phyloP scores from a whole-genome alignment of 2,113 vertebrate genomes.

The Ictalurus punctatus region DNA sequence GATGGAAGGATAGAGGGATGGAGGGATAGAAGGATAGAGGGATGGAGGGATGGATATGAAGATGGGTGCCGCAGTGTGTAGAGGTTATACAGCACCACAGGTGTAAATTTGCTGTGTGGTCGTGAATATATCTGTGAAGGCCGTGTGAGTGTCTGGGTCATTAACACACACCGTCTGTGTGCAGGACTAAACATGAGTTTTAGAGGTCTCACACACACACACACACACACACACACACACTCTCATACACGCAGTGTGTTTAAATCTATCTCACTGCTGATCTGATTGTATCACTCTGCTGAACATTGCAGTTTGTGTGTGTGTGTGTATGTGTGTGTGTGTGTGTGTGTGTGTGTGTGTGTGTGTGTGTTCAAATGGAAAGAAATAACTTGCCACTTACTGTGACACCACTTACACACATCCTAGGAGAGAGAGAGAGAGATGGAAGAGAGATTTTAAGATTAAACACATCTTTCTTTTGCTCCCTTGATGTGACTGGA shows the following conservation, averaged over 20 bases:
- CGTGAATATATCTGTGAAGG: conserved; percentile 29
- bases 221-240: conserved; percentile 6
- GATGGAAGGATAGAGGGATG: background rate
- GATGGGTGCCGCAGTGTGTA: background rate
- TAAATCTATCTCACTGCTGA: background rate
- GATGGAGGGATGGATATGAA: background rate
- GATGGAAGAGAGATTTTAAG: background rate
- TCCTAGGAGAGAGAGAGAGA: background rate
- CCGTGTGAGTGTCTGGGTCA: conserved; percentile 26
- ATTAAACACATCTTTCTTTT: background rate
- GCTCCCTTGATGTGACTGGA: background rate
- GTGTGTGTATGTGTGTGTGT: too few relatives aligned
- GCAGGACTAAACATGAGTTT: conserved; percentile 28
- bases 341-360: background rate
- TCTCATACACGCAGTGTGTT: background rate
- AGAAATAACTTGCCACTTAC: too few relatives aligned
- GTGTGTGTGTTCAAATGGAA: background rate
- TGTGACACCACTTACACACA: too few relatives aligned
- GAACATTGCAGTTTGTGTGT: background rate
- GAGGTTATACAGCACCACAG: background rate
- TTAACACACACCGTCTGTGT: conserved; percentile 23
- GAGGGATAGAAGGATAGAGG: background rate
- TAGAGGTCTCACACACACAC: conserved; percentile 2
- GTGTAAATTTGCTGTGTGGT: conserved; percentile 14
- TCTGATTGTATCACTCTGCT: background rate